Evolutionary conservation across 2,888 invertebrate genomes (phyloP), one percentile per base, ranked within the genome.

Genomic region (Ametastegia equiseti): DNA sequence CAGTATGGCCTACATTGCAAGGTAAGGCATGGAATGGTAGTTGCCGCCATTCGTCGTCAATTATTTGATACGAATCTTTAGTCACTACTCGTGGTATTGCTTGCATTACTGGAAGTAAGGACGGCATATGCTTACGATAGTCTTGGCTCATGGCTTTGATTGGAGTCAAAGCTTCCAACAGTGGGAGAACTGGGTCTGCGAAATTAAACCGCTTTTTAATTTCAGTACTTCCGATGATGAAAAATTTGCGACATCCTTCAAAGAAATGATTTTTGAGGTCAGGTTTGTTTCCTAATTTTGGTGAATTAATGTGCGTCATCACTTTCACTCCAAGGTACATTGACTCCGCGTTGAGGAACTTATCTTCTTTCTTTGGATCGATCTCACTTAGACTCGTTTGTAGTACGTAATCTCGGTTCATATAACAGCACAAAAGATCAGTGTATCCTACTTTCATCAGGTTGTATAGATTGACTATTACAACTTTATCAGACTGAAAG

Each of bases 181-280:
- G 54, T 30, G 69, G 13, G 15, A 84, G 27, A 13, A 84, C 60
- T 54, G 60, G 71, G 75, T 85, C 85, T 0, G 75, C 69, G 69
- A 87, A 87, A 83, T 86, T 82, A 69, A 81, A 85, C 57, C 86
- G 50, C 75, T 84, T 73, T 80, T 83, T 82, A 27, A 86, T 83
- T 80, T 85, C 82, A 5, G 23, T 9, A 75, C 85, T 85, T 9
- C 83, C 78, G 7, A 75, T 65, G n/a, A 50, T 73, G 4, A 86
- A 73, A 79, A 86, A 86, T 13, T 83, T 60, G 65, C 80, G 80
- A 79, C 84, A 86, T 85, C 81, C 60, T 81, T 63, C 69, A 33
- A 83, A 67, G 30, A 23, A 83, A 63, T 84, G 60, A n/a, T 50
- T 50, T 42, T 82, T 42, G 27, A 86, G 33, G 30, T 23, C 15